These are phyloP conservation scores for Cyaniris semiargus DNA, from an alignment of 2,888 invertebrate genomes.

Conservation along the genomic window DNA sequence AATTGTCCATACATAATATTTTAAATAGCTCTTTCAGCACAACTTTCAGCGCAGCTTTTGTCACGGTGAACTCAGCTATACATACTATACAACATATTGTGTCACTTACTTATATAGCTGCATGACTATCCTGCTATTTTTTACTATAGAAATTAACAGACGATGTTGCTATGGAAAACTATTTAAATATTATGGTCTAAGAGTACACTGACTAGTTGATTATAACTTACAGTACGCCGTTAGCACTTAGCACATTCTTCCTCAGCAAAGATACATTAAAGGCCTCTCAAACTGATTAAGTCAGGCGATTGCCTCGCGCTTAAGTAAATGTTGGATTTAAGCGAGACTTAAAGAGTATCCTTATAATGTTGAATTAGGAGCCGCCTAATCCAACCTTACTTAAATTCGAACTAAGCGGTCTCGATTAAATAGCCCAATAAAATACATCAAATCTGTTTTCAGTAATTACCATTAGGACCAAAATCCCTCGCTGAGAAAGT, in stretches of 20 bases:
- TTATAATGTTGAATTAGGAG: neutral
- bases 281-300: constrained; percentile 8
- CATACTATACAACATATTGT: too few relatives aligned
- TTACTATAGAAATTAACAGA: too few relatives aligned
- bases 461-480: neutral
- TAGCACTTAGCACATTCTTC: neutral
- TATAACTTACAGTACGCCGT: neutral
- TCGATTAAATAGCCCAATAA: neutral
- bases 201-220: too few relatives aligned
- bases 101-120: too few relatives aligned
- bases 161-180: too few relatives aligned
- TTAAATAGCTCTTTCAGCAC: too few relatives aligned
- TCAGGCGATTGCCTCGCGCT: neutral
- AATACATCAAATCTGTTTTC: constrained; percentile 21
- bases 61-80: too few relatives aligned
- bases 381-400: neutral
- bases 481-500: neutral
- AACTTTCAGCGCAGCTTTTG: too few relatives aligned
- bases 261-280: neutral
- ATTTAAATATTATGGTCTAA: too few relatives aligned
- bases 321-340: neutral
- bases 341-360: neutral
- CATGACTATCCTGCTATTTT: too few relatives aligned
- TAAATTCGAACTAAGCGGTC: constrained; percentile 4
- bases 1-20: too few relatives aligned